Evolutionary conservation across 2,113 vertebrate genomes (phyloP).

Genomic region (Urocynchramus pylzowi): DNA sequence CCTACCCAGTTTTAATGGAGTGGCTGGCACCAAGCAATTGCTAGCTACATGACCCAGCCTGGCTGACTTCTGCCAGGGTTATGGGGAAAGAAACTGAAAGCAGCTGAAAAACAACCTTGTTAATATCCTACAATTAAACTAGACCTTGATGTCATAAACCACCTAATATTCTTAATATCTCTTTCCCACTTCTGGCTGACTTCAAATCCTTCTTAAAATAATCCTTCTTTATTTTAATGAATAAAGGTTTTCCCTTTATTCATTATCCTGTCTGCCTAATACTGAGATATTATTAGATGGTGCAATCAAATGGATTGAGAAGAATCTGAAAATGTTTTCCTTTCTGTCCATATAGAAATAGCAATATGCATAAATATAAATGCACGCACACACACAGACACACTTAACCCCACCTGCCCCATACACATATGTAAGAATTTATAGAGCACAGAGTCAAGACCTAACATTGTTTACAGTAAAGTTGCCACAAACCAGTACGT

Average conservation of each 20-base stretch:
- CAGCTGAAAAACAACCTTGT: neutral
- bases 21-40: neutral
- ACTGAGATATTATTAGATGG: neutral
- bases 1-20: neutral
- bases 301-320: neutral
- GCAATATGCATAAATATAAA: neutral
- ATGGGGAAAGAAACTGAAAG: neutral
- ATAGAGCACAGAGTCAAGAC: neutral
- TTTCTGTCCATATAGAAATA: neutral
- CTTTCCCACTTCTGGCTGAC: neutral
- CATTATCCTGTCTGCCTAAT: neutral
- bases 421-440: fast-evolving
- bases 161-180: neutral
- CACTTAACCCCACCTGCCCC: fast-evolving
- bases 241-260: neutral
- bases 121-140: neutral
- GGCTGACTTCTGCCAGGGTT: neutral
- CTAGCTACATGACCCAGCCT: neutral
- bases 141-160: neutral
- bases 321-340: neutral
- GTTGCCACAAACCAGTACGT: neutral
- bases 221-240: no score
- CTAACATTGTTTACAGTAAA: neutral
- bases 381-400: fast-evolving
- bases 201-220: neutral